These are phyloP conservation scores for Hirundo rustica DNA, from an alignment of 2,797 vertebrate genomes.

Conservation along the genomic window DNA sequence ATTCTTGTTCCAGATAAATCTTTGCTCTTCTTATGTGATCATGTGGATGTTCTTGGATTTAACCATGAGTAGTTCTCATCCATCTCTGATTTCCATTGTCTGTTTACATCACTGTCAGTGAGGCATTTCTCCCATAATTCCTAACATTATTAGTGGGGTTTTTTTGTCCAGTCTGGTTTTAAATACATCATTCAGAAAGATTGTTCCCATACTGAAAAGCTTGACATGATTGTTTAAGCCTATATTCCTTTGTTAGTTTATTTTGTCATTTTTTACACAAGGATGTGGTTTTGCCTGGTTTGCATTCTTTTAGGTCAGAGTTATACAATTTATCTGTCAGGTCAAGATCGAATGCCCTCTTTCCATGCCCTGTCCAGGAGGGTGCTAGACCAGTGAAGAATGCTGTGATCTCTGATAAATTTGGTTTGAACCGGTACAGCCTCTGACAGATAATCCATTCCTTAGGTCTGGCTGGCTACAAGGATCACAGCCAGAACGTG, in stretches of 20 bases:
- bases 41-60: background rate
- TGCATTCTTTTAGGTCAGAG: background rate
- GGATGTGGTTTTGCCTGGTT: background rate
- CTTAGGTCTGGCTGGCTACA: conserved; percentile 77
- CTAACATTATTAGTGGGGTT: background rate
- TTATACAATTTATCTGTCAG: background rate
- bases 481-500: conserved; percentile 76
- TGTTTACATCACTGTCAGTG: background rate
- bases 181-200: background rate
- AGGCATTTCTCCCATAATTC: background rate
- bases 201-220: background rate
- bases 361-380: background rate
- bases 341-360: background rate
- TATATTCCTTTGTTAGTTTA: background rate
- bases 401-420: background rate
- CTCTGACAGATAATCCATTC: background rate
- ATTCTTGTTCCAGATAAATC: background rate
- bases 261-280: background rate
- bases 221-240: background rate
- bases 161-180: background rate
- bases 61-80: background rate
- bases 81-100: background rate
- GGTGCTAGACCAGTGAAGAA: background rate
- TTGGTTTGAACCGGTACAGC: background rate
- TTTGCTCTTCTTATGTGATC: accelerated